Evolutionary conservation across 2,797 vertebrate genomes (phyloP), one percentile per base, ranked within the genome.

Genomic region (Gouania willdenowi): DNA sequence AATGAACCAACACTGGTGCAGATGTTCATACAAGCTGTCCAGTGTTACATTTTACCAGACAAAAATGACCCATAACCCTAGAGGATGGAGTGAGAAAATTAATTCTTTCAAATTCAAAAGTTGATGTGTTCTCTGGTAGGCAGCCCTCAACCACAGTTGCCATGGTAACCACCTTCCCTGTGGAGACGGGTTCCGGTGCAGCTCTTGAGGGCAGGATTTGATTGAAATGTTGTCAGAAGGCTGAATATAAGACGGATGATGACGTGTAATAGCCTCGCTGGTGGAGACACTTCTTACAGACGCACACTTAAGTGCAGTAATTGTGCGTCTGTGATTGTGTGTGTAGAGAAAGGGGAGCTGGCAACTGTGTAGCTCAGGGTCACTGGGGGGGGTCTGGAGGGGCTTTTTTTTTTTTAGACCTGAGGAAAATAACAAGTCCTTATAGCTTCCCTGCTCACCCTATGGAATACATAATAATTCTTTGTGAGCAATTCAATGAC

Each of bases 151-250:
- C 26, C 51, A 26, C 49, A 39, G 81, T 84, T 79, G 62, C 83
- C 73, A 81, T 81, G 69, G 80, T 47, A 81, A 84, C 81, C 49
- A 46, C 24, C 22, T 9, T 77, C 77, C 71, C 83, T 2, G 25
- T 24, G 38, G 72, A 58, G 53, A 52, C 48, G 59, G 68, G 50
- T 61, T 81, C 55, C 13, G 41, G 54, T 64, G 63, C 54, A 33
- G 57, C 75, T 71, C 66, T 34, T 33, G 71, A 49, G 73, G 71
- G 66, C 64, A 45, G 35, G 5, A 20, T 66, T 78, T 86, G 83
- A 84, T 78, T 82, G 78, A 83, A 81, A 53, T 70, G 70, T 75
- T 83, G 80, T 83, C 72, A 75, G 51, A 43, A 43, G 80, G 83
- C 72, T 75, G 51, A 43, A 43, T 42, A 56, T 31, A 57, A 71